Conservation (phyloP, 1,140 invertebrate genomes). For the Hycleus phaleratus region DNA sequence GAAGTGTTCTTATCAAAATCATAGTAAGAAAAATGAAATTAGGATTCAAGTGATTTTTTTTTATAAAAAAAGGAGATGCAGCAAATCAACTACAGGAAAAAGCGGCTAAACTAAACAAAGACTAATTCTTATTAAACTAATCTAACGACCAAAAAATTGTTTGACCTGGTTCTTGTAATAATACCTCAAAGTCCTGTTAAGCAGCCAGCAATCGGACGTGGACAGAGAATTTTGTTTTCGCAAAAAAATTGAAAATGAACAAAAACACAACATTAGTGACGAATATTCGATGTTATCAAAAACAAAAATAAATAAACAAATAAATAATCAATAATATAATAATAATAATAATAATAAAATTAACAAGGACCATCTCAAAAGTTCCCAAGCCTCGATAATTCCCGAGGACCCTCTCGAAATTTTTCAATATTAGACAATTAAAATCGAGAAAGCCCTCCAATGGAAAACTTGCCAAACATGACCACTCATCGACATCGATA, state of each 20-base stretch:
- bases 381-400: slow-evolving; percentile 62
- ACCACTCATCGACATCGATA: slow-evolving; percentile 36
- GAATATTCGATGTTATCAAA: slow-evolving; percentile 23
- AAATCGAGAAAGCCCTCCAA: neutral
- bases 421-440: neutral
- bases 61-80: slow-evolving; percentile 7
- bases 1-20: neutral
- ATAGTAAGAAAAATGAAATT: neutral
- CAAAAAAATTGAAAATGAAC: slow-evolving; percentile 40
- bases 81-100: slow-evolving; percentile 48
- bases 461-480: slow-evolving; percentile 23
- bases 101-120: slow-evolving; percentile 43
- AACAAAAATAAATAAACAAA: neutral
- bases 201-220: slow-evolving; percentile 39
- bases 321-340: slow-evolving; percentile 3
- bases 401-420: neutral
- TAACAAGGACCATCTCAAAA: slow-evolving; percentile 94
- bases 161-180: slow-evolving; percentile 41
- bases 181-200: slow-evolving; percentile 67
- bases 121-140: slow-evolving; percentile 41
- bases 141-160: slow-evolving; percentile 36
- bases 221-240: slow-evolving; percentile 42
- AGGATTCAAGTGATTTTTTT: slow-evolving; percentile 4
- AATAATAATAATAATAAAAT: too few relatives aligned
- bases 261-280: slow-evolving; percentile 31